Conservation (phyloP, 2,888 invertebrate genomes). For the Drosophila infuscata region DNA sequence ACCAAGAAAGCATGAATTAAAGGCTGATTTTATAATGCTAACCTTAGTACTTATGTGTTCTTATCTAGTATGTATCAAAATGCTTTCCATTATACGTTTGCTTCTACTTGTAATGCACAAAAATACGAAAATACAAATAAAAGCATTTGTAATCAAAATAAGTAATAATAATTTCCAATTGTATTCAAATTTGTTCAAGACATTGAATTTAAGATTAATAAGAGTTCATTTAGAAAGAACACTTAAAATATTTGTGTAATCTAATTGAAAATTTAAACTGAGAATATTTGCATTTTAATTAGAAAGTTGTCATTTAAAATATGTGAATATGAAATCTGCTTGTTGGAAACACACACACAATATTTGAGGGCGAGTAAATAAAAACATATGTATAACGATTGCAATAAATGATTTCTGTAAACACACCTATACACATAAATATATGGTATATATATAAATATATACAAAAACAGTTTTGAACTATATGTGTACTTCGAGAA, state of each 20-base stretch:
- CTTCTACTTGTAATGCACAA: constrained; percentile 49
- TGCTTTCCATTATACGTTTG: constrained; percentile 25
- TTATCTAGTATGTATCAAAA: constrained; percentile 32
- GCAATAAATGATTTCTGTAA: constrained; percentile 41
- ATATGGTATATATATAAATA: constrained; percentile 14
- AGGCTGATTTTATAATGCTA: constrained; percentile 70
- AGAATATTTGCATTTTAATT: constrained; percentile 43
- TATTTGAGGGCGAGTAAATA: constrained; percentile 14
- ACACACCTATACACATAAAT: constrained; percentile 13
- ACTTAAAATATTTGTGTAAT: neutral
- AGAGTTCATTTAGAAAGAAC: constrained; percentile 5
- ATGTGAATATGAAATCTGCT: constrained; percentile 38
- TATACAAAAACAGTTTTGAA: constrained; percentile 14
- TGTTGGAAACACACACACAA: constrained; percentile 9
- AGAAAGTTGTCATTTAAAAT: constrained; percentile 32
- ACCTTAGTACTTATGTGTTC: constrained; percentile 42
- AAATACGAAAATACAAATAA: constrained; percentile 17
- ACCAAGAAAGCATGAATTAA: constrained; percentile 48
- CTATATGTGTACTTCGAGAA: constrained; percentile 9
- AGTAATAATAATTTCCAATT: constrained; percentile 5
- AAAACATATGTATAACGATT: constrained; percentile 56
- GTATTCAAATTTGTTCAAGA: constrained; percentile 12
- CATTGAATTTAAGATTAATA: neutral
- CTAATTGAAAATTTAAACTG: constrained; percentile 7
- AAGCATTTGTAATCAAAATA: constrained; percentile 49